Conservation (phyloP, 2,113 vertebrate species). For the Ailuropoda melanoleuca region DNA sequence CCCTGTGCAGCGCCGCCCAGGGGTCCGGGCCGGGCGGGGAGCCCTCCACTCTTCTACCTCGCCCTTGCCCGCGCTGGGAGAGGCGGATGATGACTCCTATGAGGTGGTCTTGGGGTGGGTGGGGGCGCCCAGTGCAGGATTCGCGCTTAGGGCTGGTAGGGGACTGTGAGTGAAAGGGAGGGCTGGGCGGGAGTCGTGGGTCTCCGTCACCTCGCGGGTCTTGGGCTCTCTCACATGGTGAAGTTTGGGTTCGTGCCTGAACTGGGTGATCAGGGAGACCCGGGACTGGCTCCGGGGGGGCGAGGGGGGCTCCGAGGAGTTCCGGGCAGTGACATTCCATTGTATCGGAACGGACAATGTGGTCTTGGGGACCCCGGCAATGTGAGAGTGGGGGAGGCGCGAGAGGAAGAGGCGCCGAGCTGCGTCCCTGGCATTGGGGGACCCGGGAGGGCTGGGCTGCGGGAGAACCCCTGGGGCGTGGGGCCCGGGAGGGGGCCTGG, state of each 20-base stretch:
- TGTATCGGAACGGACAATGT: constrained; percentile 60
- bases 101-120: not conserved
- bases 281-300: not conserved
- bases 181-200: constrained; percentile 32
- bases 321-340: constrained; percentile 69
- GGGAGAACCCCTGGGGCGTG: not conserved
- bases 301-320: not conserved
- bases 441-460: not conserved
- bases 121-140: not conserved
- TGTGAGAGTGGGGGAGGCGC: not conserved
- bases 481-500: not conserved
- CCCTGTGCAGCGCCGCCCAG: not conserved
- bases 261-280: not conserved
- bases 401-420: not conserved
- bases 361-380: constrained; percentile 10
- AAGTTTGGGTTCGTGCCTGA: constrained; percentile 66
- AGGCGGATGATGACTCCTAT: not conserved
- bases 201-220: not conserved
- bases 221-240: constrained; percentile 47
- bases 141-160: not conserved
- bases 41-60: not conserved
- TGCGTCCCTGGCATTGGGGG: not conserved
- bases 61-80: not conserved
- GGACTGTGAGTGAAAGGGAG: not conserved
- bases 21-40: not conserved